A percentile compares a stretch with the other conserved stretches of the same genome.
phyloP scores from a whole-genome alignment of 30 jellyfish, hydroid and myxozoan species.

The Mastigias papua region DNA sequence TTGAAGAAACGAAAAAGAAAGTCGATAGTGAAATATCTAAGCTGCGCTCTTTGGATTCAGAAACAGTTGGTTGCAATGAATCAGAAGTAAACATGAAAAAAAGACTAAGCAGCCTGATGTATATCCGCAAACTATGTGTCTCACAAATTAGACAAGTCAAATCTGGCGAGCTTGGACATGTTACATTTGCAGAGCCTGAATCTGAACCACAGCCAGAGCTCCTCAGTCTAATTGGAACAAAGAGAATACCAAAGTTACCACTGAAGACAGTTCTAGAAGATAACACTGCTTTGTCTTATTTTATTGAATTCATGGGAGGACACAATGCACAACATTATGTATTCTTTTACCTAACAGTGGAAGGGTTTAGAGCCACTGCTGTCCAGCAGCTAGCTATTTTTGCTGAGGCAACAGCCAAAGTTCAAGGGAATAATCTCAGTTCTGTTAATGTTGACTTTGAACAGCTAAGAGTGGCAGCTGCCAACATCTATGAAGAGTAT shows the following conservation, averaged over 20 bases:
- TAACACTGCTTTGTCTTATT: constrained; percentile 94
- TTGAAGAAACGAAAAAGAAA: constrained; percentile 95
- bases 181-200: constrained; percentile 35
- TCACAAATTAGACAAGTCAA: constrained; percentile 81
- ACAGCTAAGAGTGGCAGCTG: constrained; percentile 96
- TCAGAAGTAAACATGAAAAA: constrained; percentile 85
- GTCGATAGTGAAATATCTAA: constrained; percentile 91
- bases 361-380: constrained; percentile 99
- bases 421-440: constrained; percentile 74
- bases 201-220: constrained; percentile 81
- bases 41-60: constrained; percentile 91
- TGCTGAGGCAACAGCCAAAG: constrained; percentile 93
- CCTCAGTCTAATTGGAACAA: constrained; percentile 70
- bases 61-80: constrained; percentile 82
- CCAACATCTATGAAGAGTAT: constrained; percentile 95
- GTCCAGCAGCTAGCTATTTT: constrained; percentile 88
- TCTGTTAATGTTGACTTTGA: constrained; percentile 78
- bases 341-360: constrained; percentile 92
- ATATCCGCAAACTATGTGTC: constrained; percentile 95
- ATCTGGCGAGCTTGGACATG: constrained; percentile 78
- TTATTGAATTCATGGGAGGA: constrained; percentile 94
- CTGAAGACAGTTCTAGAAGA: constrained; percentile 81
- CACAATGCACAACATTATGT: constrained; percentile 96
- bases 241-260: constrained; percentile 79
- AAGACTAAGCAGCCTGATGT: constrained; percentile 90